phyloP scores from a whole-genome alignment of 2,888 invertebrate species.

The Byasa hedistus region DNA sequence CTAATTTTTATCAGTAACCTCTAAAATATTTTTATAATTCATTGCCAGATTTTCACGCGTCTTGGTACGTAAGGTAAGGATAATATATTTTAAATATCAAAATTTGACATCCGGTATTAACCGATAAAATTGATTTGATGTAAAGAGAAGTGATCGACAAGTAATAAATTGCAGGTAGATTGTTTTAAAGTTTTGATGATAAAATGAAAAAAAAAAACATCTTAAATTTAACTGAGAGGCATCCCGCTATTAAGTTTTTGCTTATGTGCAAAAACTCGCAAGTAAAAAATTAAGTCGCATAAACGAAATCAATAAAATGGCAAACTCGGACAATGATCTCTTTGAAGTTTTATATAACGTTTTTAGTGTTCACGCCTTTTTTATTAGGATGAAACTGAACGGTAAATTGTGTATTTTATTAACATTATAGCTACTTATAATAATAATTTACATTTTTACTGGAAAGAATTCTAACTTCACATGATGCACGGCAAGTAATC shows the following conservation, averaged over 20 bases:
- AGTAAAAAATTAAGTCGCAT: slow-evolving; percentile 27
- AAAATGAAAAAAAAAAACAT: slow-evolving; percentile 23
- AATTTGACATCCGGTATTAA: neutral
- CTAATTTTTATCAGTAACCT: no score
- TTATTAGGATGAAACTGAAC: slow-evolving; percentile 15
- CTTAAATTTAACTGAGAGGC: slow-evolving; percentile 10
- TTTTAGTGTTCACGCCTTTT: slow-evolving; percentile 17
- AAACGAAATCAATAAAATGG: slow-evolving; percentile 30
- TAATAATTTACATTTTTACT: neutral
- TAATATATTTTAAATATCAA: no score
- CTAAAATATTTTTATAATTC: no score
- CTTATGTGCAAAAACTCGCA: slow-evolving; percentile 13
- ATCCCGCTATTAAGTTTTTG: slow-evolving; percentile 27
- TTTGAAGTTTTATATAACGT: slow-evolving; percentile 15
- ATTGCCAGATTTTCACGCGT: no score
- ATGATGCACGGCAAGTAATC: neutral
- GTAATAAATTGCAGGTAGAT: neutral
- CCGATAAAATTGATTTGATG: neutral
- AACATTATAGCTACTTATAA: neutral
- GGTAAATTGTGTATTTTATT: slow-evolving; percentile 1
- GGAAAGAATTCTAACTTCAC: neutral
- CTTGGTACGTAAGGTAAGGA: no score
- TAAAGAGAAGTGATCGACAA: neutral
- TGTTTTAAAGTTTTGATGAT: neutral
- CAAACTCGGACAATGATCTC: slow-evolving; percentile 31